These are phyloP conservation scores for Amphiduros pacificus DNA, from an alignment of 2,888 invertebrate species.

Conservation along the genomic window DNA sequence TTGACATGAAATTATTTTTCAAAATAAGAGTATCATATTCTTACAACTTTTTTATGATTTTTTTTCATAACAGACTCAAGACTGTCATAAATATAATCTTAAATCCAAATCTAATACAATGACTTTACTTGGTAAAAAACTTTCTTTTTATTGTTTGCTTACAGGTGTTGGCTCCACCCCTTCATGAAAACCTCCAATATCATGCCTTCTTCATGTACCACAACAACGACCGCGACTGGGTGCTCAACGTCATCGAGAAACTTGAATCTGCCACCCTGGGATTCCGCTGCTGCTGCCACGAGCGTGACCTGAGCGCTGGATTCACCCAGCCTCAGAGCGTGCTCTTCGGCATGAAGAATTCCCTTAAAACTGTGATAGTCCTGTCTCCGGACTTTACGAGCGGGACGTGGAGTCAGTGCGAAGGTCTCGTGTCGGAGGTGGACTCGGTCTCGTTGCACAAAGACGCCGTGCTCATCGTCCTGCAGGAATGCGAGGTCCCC, in stretches of 20 bases:
- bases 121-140: too few relatives aligned
- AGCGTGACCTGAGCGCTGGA: conserved; percentile 14
- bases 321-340: conserved; percentile 1
- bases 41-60: too few relatives aligned
- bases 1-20: too few relatives aligned
- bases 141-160: not conserved
- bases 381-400: conserved; percentile 26
- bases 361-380: conserved; percentile 25
- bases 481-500: conserved; percentile 27
- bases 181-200: conserved; percentile 12
- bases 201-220: conserved; percentile 30
- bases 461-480: conserved; percentile 18
- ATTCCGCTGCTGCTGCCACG: conserved; percentile 28
- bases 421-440: conserved; percentile 20
- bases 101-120: too few relatives aligned
- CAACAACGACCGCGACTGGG: conserved; percentile 26
- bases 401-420: conserved; percentile 23
- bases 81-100: too few relatives aligned
- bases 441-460: conserved; percentile 12
- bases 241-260: conserved; percentile 22
- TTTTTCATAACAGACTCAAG: too few relatives aligned
- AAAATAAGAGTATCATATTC: too few relatives aligned
- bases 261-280: conserved; percentile 24
- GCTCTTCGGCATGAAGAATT: conserved; percentile 19
- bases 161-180: conserved; percentile 18